phyloP scores from a whole-genome alignment of 2,113 vertebrate species.

The Silurus asotus region DNA sequence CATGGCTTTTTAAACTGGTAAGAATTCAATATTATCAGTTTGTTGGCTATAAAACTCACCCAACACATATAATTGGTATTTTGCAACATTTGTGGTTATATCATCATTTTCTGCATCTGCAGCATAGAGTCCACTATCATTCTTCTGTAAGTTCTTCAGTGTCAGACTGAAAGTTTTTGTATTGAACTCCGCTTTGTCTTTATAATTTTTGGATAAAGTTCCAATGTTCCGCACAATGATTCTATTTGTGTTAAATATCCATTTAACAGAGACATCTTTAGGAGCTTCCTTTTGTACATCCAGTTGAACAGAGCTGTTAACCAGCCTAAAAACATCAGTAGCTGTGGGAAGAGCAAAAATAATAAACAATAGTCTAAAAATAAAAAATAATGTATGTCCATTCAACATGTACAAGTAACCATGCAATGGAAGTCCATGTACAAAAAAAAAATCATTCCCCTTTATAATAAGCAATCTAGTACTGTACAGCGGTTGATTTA shows the following conservation, averaged over 20 bases:
- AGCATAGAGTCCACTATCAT: conserved; percentile 39
- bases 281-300: not conserved
- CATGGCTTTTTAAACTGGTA: not conserved
- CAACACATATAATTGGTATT: conserved; percentile 25
- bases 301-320: conserved; percentile 26
- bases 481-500: too few relatives aligned
- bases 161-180: not conserved
- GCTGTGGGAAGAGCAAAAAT: conserved; percentile 2
- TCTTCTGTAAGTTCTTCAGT: conserved; percentile 39
- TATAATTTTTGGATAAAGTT: not conserved
- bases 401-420: not conserved
- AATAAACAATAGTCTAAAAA: not conserved
- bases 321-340: not conserved
- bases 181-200: not conserved
- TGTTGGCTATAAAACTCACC: conserved; percentile 32
- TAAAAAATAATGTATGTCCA: not conserved
- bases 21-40: not conserved
- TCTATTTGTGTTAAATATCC: too few relatives aligned
- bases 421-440: not conserved
- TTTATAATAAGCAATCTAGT: too few relatives aligned
- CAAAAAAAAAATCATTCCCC: too few relatives aligned
- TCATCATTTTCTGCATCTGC: not conserved
- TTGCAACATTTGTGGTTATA: not conserved
- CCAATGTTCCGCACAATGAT: not conserved
- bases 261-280: rapidly evolving